These are phyloP conservation scores for Xestia c-nigrum DNA, from an alignment of 2,888 invertebrate species.

Conservation along the genomic window DNA sequence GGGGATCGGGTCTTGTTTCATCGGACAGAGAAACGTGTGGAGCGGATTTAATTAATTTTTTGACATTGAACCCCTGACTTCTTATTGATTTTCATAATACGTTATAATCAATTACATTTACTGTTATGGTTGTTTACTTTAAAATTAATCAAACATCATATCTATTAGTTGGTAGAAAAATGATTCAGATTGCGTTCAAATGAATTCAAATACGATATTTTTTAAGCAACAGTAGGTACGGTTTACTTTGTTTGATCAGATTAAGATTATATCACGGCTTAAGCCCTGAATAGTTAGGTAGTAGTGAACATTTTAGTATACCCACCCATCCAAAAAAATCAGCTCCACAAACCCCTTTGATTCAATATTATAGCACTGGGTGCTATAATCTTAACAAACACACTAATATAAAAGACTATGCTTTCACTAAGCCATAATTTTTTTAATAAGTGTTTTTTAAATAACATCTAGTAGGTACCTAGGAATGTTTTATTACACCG, in stretches of 20 bases:
- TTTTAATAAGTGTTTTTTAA: background rate
- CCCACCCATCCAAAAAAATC: background rate
- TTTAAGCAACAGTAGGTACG: background rate
- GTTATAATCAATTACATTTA: background rate
- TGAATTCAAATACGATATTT: background rate
- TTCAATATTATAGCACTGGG: background rate
- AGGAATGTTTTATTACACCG: background rate
- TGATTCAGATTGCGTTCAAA: background rate
- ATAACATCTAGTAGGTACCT: background rate
- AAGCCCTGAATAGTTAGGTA: background rate
- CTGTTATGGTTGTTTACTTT: background rate
- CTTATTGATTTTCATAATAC: background rate
- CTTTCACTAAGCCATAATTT: background rate
- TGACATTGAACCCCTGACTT: too few relatives aligned
- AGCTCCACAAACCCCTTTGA: background rate
- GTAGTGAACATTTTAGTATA: background rate
- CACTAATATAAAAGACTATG: background rate
- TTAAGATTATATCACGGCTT: background rate
- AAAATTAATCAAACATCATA: background rate
- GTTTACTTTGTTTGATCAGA: background rate
- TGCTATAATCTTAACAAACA: background rate
- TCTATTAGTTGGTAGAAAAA: background rate
- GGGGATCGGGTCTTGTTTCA: constrained; percentile 77
- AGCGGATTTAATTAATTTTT: constrained; percentile 61
- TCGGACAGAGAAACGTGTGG: constrained; percentile 68